Base-by-base conservation (phyloP, 2,888 invertebrate species). In the Cephalotes varians region DNA sequence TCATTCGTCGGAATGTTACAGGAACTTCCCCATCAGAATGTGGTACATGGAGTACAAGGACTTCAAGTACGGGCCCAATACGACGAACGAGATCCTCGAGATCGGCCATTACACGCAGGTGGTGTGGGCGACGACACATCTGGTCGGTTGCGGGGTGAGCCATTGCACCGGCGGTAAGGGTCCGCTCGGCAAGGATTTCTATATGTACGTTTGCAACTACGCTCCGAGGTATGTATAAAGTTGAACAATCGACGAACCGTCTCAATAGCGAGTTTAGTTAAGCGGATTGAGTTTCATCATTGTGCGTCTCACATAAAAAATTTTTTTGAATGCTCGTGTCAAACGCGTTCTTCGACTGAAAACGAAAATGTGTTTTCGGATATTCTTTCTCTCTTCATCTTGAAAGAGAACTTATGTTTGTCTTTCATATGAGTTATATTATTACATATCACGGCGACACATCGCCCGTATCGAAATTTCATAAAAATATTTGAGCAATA, bases 61-160 rank as follows among this genome's bases (percentile, higher is more conserved):
- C 90, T 98, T 97, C 92, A 97, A 96, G 0, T 98, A 96, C 92
- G 97, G 97, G 0, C 94, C 95, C 40, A 86, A 88, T 62, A 95
- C 95, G 0, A 92, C 94, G 69, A 96, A 96, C 91, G 95, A 97
- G 91, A 92, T 97, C 3, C 95, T 95, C 85, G 95, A 96, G 18
- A 96, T 97, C 31, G 98, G 98, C 0, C 98, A 98, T 94, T 98
- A 97, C 93, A 97, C 97, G 0, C 97, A 98, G 94, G 96, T 98
- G 96, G 97, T 97, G 34, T 98, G 98, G 98, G 97, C 97, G 15
- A 95, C 97, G 3, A 96, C 96, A 28, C 97, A 97, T 93, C 96
- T 97, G 93, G 96, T 98, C 21, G 97, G 98, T 51, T 98, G 98
- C 91, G 97, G 97, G 0, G 95, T 97, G 88, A 96, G 97, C 31